Conservation (phyloP, 2,888 invertebrate species). For the Oscheius sp. region DNA sequence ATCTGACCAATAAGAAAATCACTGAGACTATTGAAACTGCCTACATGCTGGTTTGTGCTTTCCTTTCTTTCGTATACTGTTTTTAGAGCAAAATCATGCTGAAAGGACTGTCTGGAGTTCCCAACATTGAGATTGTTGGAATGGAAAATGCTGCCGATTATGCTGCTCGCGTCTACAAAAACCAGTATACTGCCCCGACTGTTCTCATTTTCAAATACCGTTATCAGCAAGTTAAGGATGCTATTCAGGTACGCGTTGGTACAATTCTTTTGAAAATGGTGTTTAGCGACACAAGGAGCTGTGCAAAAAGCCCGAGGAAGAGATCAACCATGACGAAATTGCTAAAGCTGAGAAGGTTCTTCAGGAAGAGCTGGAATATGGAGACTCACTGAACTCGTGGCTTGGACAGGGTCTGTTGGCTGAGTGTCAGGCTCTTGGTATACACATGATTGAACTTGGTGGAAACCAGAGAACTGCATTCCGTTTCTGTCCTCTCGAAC, state of each 20-base stretch:
- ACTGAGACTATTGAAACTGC: slow-evolving; percentile 63
- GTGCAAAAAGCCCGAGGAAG: slow-evolving; percentile 45
- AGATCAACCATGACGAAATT: slow-evolving; percentile 42
- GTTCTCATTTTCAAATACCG: slow-evolving; percentile 66
- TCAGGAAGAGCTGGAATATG: slow-evolving; percentile 58
- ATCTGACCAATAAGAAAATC: slow-evolving; percentile 58
- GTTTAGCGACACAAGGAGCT: slow-evolving; percentile 50
- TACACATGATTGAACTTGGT: slow-evolving; percentile 66
- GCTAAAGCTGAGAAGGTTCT: slow-evolving; percentile 51
- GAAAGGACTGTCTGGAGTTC: slow-evolving; percentile 55
- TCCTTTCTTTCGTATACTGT: not conserved
- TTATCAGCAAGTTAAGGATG: slow-evolving; percentile 53
- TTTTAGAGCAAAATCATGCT: slow-evolving; percentile 65
- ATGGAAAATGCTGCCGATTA: slow-evolving; percentile 62
- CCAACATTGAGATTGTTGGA: slow-evolving; percentile 60
- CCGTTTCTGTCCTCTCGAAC: slow-evolving; percentile 67
- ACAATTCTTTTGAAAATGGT: not conserved
- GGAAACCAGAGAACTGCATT: slow-evolving; percentile 62
- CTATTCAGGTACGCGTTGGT: slow-evolving; percentile 39
- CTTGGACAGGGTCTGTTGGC: slow-evolving; percentile 64
- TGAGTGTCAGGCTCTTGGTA: slow-evolving; percentile 62
- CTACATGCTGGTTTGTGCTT: slow-evolving; percentile 55
- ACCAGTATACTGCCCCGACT: slow-evolving; percentile 61
- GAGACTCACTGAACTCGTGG: slow-evolving; percentile 66
- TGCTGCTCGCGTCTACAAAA: slow-evolving; percentile 61